Conservation (phyloP, 2,797 vertebrate species). For the Botia kubotai region DNA sequence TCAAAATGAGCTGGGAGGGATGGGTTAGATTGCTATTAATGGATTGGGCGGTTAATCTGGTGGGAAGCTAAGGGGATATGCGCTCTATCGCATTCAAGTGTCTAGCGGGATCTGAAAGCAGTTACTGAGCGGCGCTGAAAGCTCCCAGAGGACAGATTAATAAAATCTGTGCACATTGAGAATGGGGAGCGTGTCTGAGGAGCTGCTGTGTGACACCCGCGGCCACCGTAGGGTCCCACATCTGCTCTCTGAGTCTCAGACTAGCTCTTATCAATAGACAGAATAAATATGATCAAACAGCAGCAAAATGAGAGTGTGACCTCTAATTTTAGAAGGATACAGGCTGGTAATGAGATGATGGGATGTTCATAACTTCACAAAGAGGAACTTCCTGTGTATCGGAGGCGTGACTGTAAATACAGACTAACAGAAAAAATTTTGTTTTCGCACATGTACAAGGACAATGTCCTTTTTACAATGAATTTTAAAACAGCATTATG, state of each 20-base stretch:
- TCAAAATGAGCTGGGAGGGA: slow-evolving; percentile 70
- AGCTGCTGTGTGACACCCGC: slow-evolving; percentile 27
- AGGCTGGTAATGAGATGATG: slow-evolving; percentile 23
- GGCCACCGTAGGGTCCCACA: slow-evolving; percentile 14
- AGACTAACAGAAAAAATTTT: neutral
- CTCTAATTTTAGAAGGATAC: slow-evolving; percentile 35
- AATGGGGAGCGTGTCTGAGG: slow-evolving; percentile 60
- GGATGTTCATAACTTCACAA: slow-evolving; percentile 2
- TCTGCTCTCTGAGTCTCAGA: slow-evolving; percentile 8
- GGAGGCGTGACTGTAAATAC: neutral
- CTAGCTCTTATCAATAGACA: slow-evolving; percentile 35
- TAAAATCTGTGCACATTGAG: slow-evolving; percentile 71
- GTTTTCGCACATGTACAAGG: neutral
- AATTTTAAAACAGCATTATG: neutral
- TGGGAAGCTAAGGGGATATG: slow-evolving; percentile 60
- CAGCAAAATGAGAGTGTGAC: slow-evolving; percentile 25
- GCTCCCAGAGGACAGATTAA: slow-evolving; percentile 74
- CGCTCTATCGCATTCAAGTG: slow-evolving; percentile 51
- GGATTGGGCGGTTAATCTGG: slow-evolving; percentile 67
- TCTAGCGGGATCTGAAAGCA: slow-evolving; percentile 59
- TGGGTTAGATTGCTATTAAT: slow-evolving; percentile 70
- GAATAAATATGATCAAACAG: slow-evolving; percentile 40
- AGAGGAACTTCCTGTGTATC: neutral
- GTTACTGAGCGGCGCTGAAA: slow-evolving; percentile 61
- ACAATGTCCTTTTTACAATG: neutral